Conservation (phyloP, 2,797 vertebrate species). For the Chaenodraco wilsoni region DNA sequence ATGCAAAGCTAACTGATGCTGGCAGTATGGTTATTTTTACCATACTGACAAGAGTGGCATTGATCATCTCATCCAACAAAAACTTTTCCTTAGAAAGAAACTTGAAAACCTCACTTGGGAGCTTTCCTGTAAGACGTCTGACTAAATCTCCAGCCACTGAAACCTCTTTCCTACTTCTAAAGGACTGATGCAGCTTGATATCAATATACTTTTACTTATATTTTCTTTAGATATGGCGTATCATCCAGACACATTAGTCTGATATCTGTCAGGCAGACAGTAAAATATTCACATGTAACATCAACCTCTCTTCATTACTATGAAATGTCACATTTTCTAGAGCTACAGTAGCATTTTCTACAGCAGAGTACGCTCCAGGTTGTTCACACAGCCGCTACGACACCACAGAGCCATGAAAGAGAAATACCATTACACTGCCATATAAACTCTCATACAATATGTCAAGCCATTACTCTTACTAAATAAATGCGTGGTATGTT, state of each 20-base stretch:
- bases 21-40: background rate
- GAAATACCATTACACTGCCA: constrained; percentile 52
- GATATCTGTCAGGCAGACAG: constrained; percentile 45
- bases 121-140: background rate
- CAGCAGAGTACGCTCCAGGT: constrained; percentile 66
- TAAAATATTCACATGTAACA: constrained; percentile 55
- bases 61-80: background rate
- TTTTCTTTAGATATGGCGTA: constrained; percentile 15
- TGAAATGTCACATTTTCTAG: constrained; percentile 71
- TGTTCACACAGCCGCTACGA: constrained; percentile 67
- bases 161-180: constrained; percentile 8
- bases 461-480: constrained; percentile 48
- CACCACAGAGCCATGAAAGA: constrained; percentile 59
- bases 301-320: constrained; percentile 51
- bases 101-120: constrained; percentile 1
- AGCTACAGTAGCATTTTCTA: constrained; percentile 76
- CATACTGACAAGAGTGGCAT: no score
- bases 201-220: constrained; percentile 2
- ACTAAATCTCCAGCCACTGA: background rate
- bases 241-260: constrained; percentile 40
- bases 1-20: constrained; percentile 6
- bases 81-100: constrained; percentile 7
- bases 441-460: constrained; percentile 46
- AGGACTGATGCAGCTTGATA: background rate
- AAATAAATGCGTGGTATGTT: constrained; percentile 51